Percentiles rank a stretch among this genome's conserved stretches.
Evolutionary conservation across 2,888 invertebrate genomes (phyloP).

Genomic region (Erannis defoliaria): DNA sequence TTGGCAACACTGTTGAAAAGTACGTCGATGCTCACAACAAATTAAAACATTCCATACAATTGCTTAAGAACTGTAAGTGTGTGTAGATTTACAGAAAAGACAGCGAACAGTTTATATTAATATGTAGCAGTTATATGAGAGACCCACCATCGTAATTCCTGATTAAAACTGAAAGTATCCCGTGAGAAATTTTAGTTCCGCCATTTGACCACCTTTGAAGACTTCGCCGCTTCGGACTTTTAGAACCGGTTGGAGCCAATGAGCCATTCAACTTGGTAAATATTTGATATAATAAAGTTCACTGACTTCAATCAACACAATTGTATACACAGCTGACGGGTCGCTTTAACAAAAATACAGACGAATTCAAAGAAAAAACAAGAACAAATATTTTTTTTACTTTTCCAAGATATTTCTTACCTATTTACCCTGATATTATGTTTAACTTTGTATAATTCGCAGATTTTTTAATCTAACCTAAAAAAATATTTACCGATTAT

Average conservation of each 20-base stretch:
- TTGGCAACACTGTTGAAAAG: too few relatives aligned
- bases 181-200: not conserved
- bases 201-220: not conserved
- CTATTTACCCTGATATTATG: too few relatives aligned
- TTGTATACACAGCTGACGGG: not conserved
- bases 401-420: not conserved
- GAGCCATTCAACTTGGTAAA: conserved; percentile 37
- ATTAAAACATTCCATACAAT: too few relatives aligned
- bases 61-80: not conserved
- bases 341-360: not conserved
- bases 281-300: conserved; percentile 35
- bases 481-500: too few relatives aligned
- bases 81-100: conserved; percentile 32
- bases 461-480: too few relatives aligned
- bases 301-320: conserved; percentile 29
- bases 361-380: not conserved
- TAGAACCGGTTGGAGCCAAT: conserved; percentile 32
- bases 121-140: not conserved
- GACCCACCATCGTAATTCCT: not conserved
- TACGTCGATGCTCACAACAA: too few relatives aligned
- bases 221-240: not conserved
- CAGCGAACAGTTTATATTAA: conserved; percentile 7
- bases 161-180: not conserved
- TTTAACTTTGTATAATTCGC: too few relatives aligned
- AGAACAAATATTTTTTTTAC: not conserved